Base-by-base conservation (phyloP, 2,113 vertebrate species). In the Electrona antarctica region DNA sequence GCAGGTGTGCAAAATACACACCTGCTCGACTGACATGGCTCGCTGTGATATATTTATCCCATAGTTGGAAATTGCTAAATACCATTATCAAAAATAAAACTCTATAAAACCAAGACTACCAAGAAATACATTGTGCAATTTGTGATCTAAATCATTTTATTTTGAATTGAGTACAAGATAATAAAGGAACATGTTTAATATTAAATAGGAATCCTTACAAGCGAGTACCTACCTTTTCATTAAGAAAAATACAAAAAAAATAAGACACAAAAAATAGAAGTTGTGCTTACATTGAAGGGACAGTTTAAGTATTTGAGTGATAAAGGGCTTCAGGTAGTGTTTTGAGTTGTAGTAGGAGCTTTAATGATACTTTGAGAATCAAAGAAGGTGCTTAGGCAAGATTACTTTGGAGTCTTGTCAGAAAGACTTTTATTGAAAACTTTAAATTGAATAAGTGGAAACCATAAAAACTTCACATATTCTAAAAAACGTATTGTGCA, bases 61-160 rank as follows among this genome's bases (percentile, higher is more conserved):
- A 28, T 55, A 13, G 12, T 21, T 12, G 45, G 28, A n/a, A 57
- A 47, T 46, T 11, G 6, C 48, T 52, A 48, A 45, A 62, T 33
- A 59, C 55, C 57, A 41, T 6, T 9, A 54, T 55, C 49, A 52
- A 8, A 45, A 64, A 69, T 7, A 11, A 56, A 56, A 10, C 15
- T 77, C 68, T 74, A 73, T 67, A 55, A 78, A 77, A 77, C 68
- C 71, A 81, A 33, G 74, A 85, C 82, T 76, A 86, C 74, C 69
- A 89, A 79, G 78, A 85, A 82, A 87, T 88, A 84, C 81, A 84
- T 79, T 63, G 83, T 84, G 85, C 79, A 84, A 84, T 80, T 84
- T 78, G 79, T 85, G 76, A 84, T 83, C 88, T 87, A 85, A 82
- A 86, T 63, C 62, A 84, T 85, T 90, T 90, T 88, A 90, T 88